phyloP scores from a whole-genome alignment of 2,888 invertebrate species.

The Netelia inedita region DNA sequence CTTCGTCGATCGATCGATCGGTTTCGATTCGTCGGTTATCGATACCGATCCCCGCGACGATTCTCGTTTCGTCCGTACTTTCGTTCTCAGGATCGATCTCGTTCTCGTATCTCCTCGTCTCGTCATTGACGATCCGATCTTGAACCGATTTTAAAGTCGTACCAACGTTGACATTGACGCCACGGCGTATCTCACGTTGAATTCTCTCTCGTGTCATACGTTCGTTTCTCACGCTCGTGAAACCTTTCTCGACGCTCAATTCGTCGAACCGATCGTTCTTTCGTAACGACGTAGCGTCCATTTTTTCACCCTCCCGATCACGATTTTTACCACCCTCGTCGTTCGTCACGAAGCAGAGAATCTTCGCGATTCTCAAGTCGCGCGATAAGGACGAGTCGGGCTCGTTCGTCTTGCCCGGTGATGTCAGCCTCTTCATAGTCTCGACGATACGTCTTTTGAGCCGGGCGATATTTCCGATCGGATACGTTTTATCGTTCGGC shows the following conservation, averaged over 20 bases:
- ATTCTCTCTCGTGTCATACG: background rate
- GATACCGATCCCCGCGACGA: slow-evolving; percentile 7
- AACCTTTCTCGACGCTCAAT: slow-evolving; percentile 31
- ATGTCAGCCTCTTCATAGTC: slow-evolving; percentile 80
- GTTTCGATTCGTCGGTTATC: slow-evolving; percentile 9
- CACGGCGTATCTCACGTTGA: slow-evolving; percentile 22
- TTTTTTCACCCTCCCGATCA: background rate
- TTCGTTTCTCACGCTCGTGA: slow-evolving; percentile 1
- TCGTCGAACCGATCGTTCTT: slow-evolving; percentile 22
- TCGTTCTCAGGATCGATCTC: background rate
- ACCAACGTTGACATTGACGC: background rate
- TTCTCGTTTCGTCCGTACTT: slow-evolving; percentile 11
- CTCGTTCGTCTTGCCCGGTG: slow-evolving; percentile 73
- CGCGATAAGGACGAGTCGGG: slow-evolving; percentile 37
- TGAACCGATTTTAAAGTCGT: slow-evolving; percentile 30
- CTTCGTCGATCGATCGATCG: slow-evolving; percentile 8
- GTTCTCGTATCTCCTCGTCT: background rate
- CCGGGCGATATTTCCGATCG: slow-evolving; percentile 74
- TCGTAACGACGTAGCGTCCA: background rate
- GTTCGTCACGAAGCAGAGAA: slow-evolving; percentile 56
- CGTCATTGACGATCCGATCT: slow-evolving; percentile 20
- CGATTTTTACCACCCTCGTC: slow-evolving; percentile 26
- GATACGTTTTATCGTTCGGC: slow-evolving; percentile 57
- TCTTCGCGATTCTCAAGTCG: slow-evolving; percentile 54
- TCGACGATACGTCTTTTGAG: slow-evolving; percentile 76